phyloP scores from a whole-genome alignment of 2,113 vertebrate species.

The Platycercus adscitus region DNA sequence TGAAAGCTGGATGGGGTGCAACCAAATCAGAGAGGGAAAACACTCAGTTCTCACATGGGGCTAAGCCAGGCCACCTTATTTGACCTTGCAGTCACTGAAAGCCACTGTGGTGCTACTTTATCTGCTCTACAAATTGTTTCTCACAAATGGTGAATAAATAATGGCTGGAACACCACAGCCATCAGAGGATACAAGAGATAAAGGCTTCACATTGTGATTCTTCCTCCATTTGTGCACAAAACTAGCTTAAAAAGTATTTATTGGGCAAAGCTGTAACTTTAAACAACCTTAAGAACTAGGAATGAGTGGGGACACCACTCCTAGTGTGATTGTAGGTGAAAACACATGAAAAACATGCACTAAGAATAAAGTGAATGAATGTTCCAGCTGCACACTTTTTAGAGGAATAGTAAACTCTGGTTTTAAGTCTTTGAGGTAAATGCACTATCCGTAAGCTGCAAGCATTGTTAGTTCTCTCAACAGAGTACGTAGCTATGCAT shows the following conservation, averaged over 20 bases:
- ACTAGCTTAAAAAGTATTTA: background rate
- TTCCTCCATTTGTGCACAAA: background rate
- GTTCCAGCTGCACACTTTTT: background rate
- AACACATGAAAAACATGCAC: background rate
- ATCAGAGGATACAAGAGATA: background rate
- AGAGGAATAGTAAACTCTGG: background rate
- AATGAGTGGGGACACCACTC: background rate
- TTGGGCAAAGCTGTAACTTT: background rate
- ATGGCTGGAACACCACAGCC: background rate
- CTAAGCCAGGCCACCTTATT: background rate
- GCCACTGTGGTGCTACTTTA: background rate
- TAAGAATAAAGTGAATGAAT: background rate
- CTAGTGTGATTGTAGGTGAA: background rate
- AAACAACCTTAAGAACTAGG: background rate
- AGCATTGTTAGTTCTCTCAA: background rate
- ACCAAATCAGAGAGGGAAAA: background rate
- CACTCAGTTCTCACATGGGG: background rate
- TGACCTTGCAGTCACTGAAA: background rate
- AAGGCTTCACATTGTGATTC: background rate
- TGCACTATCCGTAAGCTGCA: background rate
- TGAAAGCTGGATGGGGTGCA: background rate
- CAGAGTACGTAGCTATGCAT: background rate
- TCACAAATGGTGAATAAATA: background rate
- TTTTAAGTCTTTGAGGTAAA: background rate
- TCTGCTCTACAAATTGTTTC: background rate